These are phyloP conservation scores for Labeo catla DNA, from an alignment of 2,113 vertebrate species.

Conservation along the genomic window DNA sequence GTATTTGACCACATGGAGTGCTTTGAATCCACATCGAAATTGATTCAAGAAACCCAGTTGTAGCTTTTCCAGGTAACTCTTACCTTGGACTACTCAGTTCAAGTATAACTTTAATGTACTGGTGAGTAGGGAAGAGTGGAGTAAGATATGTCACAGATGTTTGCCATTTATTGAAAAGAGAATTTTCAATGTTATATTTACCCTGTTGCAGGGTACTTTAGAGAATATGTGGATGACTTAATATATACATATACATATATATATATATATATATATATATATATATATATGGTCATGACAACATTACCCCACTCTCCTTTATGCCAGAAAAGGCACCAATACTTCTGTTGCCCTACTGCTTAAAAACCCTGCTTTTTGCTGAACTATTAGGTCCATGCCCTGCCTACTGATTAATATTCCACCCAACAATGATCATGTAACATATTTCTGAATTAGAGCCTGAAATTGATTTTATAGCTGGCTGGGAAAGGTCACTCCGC, in stretches of 20 bases:
- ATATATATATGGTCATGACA: too few relatives aligned
- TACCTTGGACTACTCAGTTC: not conserved
- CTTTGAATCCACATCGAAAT: constrained; percentile 39
- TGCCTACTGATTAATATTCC: constrained; percentile 67
- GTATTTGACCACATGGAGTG: constrained; percentile 46
- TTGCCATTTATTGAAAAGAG: not conserved
- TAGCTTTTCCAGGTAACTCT: constrained; percentile 5
- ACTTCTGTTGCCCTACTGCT: not conserved
- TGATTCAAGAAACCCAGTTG: constrained; percentile 27
- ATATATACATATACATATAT: too few relatives aligned
- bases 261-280: too few relatives aligned
- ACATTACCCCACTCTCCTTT: not conserved
- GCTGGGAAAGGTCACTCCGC: constrained; percentile 60
- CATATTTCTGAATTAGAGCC: constrained; percentile 67
- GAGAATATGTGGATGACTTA: not conserved
- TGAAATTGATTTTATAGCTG: constrained; percentile 70
- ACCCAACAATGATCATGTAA: constrained; percentile 69
- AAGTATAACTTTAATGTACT: not conserved
- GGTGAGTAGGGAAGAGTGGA: not conserved
- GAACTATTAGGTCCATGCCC: constrained; percentile 58
- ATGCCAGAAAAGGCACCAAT: not conserved
- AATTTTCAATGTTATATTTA: not conserved
- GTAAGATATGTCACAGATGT: not conserved
- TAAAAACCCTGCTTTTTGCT: constrained; percentile 49
- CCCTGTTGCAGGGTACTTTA: not conserved